Base-by-base conservation (phyloP, 1,140 invertebrate genomes). In the Meloidogyne chitwoodi region DNA sequence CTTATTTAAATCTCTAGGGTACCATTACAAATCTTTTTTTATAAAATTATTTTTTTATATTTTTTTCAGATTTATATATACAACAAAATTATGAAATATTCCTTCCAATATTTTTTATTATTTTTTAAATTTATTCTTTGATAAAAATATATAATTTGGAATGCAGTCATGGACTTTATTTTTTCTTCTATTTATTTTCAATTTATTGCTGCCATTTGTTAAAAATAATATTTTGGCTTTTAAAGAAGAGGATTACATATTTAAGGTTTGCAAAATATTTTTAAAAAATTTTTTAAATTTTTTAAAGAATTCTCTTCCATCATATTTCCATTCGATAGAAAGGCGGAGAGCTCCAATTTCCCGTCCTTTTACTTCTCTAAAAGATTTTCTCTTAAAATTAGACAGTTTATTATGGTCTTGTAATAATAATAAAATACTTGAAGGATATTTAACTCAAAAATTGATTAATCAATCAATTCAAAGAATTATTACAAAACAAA, bases 391-490 rank as follows among this genome's bases (percentile, higher is more conserved):
- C 31, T 19, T 8, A 11, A 14, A 48, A 72, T 63, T 72, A 61
- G 38, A 38, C 11, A 26, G 16, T 14, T 41, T 48, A 14, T 72
- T 72, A 63, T 73, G 11, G 12, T 61, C 56, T 74, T 38, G 26
- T 34, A 29, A 44, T 61, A 75, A 38, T 74, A 64, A 62, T 38
- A 29, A 22, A 38, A 84, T 83, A 6, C n/a, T 81, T 19, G 61
- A 83, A n/a, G 56, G 62, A 27, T 70, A 83, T 38, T 29, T 81
- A 22, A 66, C 78, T 31, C 69, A 74, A 48, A 64, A 61, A 56
- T 73, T 80, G n/a, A 26, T 80, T 11, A 81, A 80, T 31, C 56
- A 64, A 22, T 79, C 78, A 38, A 48, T 78, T 70, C 64, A 61
- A 12, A 61, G 67, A 24, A 38, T 61, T 24, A 24, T 41, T 14